These are phyloP conservation scores for Circaetus gallicus DNA, from an alignment of 2,113 vertebrate genomes.

Conservation along the genomic window DNA sequence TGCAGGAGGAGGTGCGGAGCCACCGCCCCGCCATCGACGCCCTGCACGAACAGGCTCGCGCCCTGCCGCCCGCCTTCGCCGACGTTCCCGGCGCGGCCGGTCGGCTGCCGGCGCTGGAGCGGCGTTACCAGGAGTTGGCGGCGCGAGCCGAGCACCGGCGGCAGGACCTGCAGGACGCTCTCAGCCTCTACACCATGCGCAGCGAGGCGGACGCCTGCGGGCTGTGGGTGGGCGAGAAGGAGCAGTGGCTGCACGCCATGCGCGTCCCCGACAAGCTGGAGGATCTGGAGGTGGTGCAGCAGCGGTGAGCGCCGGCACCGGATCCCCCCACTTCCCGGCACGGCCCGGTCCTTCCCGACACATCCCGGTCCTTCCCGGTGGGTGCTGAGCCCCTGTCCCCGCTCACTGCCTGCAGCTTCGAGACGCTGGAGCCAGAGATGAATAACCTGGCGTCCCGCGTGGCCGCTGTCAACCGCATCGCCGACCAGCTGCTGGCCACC, in stretches of 20 bases:
- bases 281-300: slow-evolving; percentile 94
- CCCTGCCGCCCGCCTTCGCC: slow-evolving; percentile 69
- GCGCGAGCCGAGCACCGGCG: slow-evolving; percentile 76
- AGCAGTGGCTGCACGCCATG: slow-evolving; percentile 90
- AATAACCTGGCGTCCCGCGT: slow-evolving; percentile 83
- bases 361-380: too few species aligned
- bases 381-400: neutral
- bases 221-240: slow-evolving; percentile 92
- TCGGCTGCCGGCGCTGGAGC: slow-evolving; percentile 81
- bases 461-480: slow-evolving; percentile 82
- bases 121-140: slow-evolving; percentile 81
- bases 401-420: slow-evolving; percentile 76
- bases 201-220: slow-evolving; percentile 91
- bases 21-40: slow-evolving; percentile 83
- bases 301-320: slow-evolving; percentile 72
- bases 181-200: slow-evolving; percentile 88
- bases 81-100: slow-evolving; percentile 70
- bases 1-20: slow-evolving; percentile 89
- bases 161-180: slow-evolving; percentile 82
- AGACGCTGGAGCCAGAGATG: slow-evolving; percentile 95
- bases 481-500: slow-evolving; percentile 79
- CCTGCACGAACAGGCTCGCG: slow-evolving; percentile 79
- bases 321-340: too few species aligned
- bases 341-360: too few species aligned
- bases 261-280: slow-evolving; percentile 88